Conservation (phyloP, 2,888 invertebrate species). For the Agrotis exclamationis region DNA sequence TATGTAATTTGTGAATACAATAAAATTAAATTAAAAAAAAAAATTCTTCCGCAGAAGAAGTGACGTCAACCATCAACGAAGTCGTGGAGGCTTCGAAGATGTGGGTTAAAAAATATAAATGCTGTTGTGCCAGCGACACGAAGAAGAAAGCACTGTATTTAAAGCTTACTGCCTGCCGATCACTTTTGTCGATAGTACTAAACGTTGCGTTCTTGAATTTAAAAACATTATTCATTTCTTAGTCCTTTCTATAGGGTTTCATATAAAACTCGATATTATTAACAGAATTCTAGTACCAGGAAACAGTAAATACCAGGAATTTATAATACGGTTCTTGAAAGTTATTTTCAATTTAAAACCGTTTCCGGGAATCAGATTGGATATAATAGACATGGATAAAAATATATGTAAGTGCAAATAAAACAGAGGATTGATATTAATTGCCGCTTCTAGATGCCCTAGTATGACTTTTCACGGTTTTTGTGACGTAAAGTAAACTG, state of each 20-base stretch:
- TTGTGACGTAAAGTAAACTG: no score
- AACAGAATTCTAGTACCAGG: background rate
- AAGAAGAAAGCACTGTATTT: no score
- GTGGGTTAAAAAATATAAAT: no score
- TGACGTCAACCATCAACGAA: no score
- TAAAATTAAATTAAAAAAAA: no score
- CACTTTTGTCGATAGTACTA: constrained; percentile 19
- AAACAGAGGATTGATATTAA: background rate
- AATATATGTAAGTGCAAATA: no score
- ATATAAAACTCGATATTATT: background rate
- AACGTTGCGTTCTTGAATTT: constrained; percentile 32
- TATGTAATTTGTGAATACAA: no score
- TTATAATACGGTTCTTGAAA: constrained; percentile 4
- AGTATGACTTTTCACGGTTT: no score
- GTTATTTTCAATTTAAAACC: background rate
- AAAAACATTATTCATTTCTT: constrained; percentile 42
- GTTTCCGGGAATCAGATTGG: background rate
- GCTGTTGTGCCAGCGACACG: no score
- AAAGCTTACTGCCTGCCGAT: background rate
- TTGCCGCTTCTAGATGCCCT: no score
- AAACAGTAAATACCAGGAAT: background rate
- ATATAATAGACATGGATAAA: background rate
- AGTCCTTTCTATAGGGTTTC: background rate
- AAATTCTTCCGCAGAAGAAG: no score
- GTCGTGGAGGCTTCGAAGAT: no score